Evolutionary conservation across 2,113 vertebrate genomes (phyloP), one percentile per base, ranked within the genome.

Genomic region (Myodes glareolus): DNA sequence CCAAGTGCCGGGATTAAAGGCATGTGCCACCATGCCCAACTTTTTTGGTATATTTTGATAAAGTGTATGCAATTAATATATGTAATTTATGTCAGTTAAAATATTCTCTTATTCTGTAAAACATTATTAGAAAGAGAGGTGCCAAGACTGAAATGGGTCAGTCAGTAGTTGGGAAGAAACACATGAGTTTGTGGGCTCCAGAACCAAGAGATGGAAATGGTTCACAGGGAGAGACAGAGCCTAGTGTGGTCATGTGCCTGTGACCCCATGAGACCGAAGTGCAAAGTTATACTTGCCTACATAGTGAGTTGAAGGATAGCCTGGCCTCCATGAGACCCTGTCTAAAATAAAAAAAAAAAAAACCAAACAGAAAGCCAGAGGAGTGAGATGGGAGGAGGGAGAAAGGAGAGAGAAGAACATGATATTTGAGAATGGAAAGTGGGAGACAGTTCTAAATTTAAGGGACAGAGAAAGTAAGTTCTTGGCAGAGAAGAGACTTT

Each of bases 81-180:
- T 72, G 58, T 39, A 55, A 61, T 61, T 73, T 88, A 25, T 73
- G 52, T 61, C 50, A 47, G 36, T 82, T 73, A 55, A 82, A 81
- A 80, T 52, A 63, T 29, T 52, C 67, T 42, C 42, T 45, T 58
- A 82, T 67, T 65, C 27, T 42, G 63, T 86, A 65, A 45, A 63
- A 84, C 39, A 76, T 27, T 61, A 39, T 63, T 61, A 82, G 29
- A 63, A 84, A 39, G 33, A 84, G 45, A 39, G 36, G 61, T 58
- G 73, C 45, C 88, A 65, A 94, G 36, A 50, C 75, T 88, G 61
- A 95, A 58, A 92, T 92, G 29, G 47, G 94, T 31, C 52, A 78
- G 73, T 58, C 67, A 78, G 9, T 87, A 82, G 68, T 45, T 94
- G 27, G 39, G 45, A 88, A 88, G 70, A 96, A 78, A 39, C 45